These are phyloP conservation scores for Arctia plantaginis DNA, from an alignment of 2,888 invertebrate species.

Conservation along the genomic window DNA sequence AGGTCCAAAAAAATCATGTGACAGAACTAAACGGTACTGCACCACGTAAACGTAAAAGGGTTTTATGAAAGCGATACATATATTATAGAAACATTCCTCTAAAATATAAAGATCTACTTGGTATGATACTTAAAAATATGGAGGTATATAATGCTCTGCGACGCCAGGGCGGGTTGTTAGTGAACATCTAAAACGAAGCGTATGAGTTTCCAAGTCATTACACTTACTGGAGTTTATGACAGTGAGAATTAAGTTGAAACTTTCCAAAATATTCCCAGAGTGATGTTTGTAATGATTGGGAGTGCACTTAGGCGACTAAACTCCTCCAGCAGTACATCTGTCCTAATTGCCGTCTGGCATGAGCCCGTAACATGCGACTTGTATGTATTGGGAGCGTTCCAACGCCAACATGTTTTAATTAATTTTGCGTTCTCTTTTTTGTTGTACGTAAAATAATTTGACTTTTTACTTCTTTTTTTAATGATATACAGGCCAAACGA, in stretches of 20 bases:
- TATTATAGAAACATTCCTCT: too few relatives aligned
- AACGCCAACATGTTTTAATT: slow-evolving; percentile 26
- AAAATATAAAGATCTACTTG: too few relatives aligned
- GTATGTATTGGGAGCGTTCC: slow-evolving; percentile 23
- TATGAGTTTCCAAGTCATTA: not conserved
- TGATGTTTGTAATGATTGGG: slow-evolving; percentile 30
- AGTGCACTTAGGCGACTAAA: slow-evolving; percentile 28
- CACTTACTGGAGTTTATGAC: slow-evolving; percentile 1
- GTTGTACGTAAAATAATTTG: slow-evolving; percentile 1
- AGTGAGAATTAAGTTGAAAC: slow-evolving; percentile 31
- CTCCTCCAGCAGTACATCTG: slow-evolving; percentile 10
- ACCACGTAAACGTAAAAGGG: too few relatives aligned
- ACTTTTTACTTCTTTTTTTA: not conserved
- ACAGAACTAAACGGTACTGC: too few relatives aligned
- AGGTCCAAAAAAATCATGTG: too few relatives aligned
- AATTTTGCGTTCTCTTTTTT: slow-evolving; percentile 14
- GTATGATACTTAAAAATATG: not conserved
- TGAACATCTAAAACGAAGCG: not conserved
- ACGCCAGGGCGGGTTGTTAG: not conserved
- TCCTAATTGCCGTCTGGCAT: slow-evolving; percentile 23
- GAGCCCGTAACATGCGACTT: slow-evolving; percentile 16
- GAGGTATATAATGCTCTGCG: not conserved
- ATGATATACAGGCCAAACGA: too few relatives aligned
- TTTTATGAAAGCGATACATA: too few relatives aligned
- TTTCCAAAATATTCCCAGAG: slow-evolving; percentile 21